Base-by-base conservation (phyloP, 2,888 invertebrate species). In the Ecliptopera silaceata region DNA sequence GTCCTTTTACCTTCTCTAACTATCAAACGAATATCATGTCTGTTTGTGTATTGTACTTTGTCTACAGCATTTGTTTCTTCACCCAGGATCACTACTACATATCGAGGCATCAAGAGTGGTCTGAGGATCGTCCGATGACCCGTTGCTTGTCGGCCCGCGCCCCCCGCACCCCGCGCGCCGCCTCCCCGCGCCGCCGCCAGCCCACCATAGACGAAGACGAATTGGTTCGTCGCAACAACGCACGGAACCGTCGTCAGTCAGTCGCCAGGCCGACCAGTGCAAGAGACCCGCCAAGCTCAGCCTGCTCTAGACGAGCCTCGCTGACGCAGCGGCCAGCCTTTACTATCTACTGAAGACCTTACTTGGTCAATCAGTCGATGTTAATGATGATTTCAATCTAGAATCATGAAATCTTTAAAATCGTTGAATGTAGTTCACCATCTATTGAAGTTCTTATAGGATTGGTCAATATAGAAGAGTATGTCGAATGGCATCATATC, bases 271-370 rank as follows among this genome's bases (percentile, higher is more conserved):
- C 87, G 0, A 73, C 77, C 22, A 88, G 80, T 58, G 88, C 88
- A 0, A 80, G 90, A 20, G 88, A 82, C 1, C 79, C 82, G 1
- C 79, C 80, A 0, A 75, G 80, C 17, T 79, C 86, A 0, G 74
- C 77, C 0, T 82, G 81, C 61, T 82, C 86, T 0, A 71, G 90
- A 18, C 82, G 88, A 46, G 74, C 85, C 0, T 81, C 88, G 0
- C 69, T 89, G 39, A 76, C 85, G n/a, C 86, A 85, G 51, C 80
- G 91, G 17, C 91, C 91, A 0, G 90, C 91, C 11, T 91, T 91
- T 60, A 82, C 88, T 15, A 75, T 91, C 50, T 91, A 91, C 29
- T 58, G 53, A 58, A 45, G 13, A 15, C 13, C 18, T 15, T 8
- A 10, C 41, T 22, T n/a, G 17, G 31, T 31, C 31, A 18, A 22